A percentile compares a stretch with the other conserved stretches of the same genome.
Conservation (phyloP, 2,113 vertebrate genomes). For the Oryzias curvinotus region DNA sequence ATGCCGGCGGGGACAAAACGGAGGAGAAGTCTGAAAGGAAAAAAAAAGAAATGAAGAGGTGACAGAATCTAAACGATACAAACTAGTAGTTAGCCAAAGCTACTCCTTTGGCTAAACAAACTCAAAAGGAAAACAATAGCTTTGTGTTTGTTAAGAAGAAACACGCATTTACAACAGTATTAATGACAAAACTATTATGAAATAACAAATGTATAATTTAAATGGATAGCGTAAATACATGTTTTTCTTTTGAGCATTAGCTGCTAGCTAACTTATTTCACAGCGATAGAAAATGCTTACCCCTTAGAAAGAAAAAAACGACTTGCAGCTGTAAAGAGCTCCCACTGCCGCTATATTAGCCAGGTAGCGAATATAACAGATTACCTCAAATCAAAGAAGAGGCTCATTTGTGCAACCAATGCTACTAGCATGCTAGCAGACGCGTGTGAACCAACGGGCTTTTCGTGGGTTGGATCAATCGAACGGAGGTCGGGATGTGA, state of each 20-base stretch:
- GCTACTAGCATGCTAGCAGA: conserved; percentile 35
- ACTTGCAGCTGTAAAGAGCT: too few relatives aligned
- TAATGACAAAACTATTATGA: too few relatives aligned
- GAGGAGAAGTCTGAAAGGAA: conserved; percentile 28
- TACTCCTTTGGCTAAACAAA: conserved; percentile 4
- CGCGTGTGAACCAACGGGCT: conserved; percentile 47
- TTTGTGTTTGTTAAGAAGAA: too few relatives aligned
- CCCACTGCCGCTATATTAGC: fast-evolving
- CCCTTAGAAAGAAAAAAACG: not conserved
- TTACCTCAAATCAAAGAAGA: not conserved
- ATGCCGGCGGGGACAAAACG: conserved; percentile 14
- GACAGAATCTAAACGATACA: too few relatives aligned
- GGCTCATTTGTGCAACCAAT: not conserved
- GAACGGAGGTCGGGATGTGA: not conserved
- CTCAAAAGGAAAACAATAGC: not conserved
- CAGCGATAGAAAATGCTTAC: conserved; percentile 19
- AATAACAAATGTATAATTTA: too few relatives aligned
- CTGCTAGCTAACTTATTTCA: conserved; percentile 3
- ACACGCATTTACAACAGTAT: too few relatives aligned
- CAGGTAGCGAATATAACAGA: not conserved
- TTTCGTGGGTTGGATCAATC: not conserved
- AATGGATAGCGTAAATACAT: not conserved
- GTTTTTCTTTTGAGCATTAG: conserved; percentile 3
- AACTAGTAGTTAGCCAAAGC: not conserved
- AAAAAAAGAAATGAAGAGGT: too few relatives aligned